Evolutionary conservation across 2,797 vertebrate genomes (phyloP).

Genomic region (Emydoidea blandingii): DNA sequence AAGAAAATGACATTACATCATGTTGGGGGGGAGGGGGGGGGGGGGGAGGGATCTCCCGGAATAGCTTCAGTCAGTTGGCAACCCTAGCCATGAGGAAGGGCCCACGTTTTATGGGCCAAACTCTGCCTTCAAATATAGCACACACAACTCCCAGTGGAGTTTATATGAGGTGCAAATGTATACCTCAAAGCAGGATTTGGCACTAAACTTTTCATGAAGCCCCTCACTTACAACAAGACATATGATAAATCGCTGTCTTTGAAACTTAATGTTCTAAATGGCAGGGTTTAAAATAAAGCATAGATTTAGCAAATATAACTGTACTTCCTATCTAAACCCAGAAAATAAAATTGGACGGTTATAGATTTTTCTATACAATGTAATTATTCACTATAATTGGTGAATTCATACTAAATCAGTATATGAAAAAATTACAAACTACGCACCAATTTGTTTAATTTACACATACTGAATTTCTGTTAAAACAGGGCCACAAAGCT

Average conservation of each 20-base stretch:
- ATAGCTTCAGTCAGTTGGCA: no score
- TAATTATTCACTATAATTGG: neutral
- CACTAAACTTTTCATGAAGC: neutral
- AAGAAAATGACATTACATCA: no score
- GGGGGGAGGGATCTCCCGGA: no score
- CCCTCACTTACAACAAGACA: neutral
- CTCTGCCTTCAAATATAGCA: neutral
- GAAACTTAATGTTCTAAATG: neutral
- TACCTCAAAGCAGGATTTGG: neutral
- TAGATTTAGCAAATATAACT: neutral
- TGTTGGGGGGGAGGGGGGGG: no score
- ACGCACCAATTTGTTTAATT: rapidly evolving
- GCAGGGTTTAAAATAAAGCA: neutral
- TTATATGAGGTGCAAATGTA: neutral
- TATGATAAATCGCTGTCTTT: neutral
- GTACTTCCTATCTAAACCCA: neutral
- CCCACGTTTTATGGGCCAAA: neutral
- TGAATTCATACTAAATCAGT: neutral
- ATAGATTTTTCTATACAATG: neutral
- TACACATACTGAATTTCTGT: neutral
- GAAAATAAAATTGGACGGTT: neutral
- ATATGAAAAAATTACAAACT: neutral
- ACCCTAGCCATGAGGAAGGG: neutral
- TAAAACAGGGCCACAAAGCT: rapidly evolving
- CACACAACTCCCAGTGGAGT: neutral